Conservation (phyloP, 2,888 invertebrate species). For the Hedychridium roseum region DNA sequence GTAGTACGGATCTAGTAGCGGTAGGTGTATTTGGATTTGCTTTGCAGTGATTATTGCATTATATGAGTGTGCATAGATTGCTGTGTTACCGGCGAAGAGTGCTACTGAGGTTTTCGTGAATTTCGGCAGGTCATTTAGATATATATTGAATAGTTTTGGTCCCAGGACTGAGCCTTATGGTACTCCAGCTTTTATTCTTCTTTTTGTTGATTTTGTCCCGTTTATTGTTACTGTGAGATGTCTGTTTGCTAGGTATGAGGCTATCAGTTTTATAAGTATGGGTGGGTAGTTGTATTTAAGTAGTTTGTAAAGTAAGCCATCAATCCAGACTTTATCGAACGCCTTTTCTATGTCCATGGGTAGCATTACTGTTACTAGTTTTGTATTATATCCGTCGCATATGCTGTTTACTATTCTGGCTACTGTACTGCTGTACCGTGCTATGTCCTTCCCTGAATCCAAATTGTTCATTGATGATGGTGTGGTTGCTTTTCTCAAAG, state of each 20-base stretch:
- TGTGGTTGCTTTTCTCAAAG: constrained; percentile 20
- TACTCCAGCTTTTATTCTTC: constrained; percentile 23
- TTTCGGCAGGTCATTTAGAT: constrained; percentile 26
- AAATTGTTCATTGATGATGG: constrained; percentile 30
- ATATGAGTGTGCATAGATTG: constrained; percentile 32
- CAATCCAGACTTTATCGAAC: constrained; percentile 51
- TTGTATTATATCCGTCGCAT: constrained; percentile 33
- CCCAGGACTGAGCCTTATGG: constrained; percentile 33
- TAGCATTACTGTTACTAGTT: constrained; percentile 36
- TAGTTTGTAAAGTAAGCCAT: constrained; percentile 47
- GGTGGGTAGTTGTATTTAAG: constrained; percentile 26
- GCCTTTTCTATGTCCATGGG: constrained; percentile 53
- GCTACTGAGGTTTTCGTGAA: constrained; percentile 19
- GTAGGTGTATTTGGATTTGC: constrained; percentile 26
- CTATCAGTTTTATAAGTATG: constrained; percentile 29
- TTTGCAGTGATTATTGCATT: constrained; percentile 25
- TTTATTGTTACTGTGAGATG: constrained; percentile 29
- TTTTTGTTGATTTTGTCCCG: constrained; percentile 12
- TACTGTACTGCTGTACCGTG: constrained; percentile 42
- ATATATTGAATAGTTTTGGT: constrained; percentile 36
- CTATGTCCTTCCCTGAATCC: constrained; percentile 45
- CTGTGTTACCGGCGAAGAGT: constrained; percentile 32
- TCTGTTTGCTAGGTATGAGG: constrained; percentile 34
- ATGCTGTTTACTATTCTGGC: constrained; percentile 37
- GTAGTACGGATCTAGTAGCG: constrained; percentile 12